Conservation (phyloP, 2,113 vertebrate species). For the Phrynosoma platyrhinos region DNA sequence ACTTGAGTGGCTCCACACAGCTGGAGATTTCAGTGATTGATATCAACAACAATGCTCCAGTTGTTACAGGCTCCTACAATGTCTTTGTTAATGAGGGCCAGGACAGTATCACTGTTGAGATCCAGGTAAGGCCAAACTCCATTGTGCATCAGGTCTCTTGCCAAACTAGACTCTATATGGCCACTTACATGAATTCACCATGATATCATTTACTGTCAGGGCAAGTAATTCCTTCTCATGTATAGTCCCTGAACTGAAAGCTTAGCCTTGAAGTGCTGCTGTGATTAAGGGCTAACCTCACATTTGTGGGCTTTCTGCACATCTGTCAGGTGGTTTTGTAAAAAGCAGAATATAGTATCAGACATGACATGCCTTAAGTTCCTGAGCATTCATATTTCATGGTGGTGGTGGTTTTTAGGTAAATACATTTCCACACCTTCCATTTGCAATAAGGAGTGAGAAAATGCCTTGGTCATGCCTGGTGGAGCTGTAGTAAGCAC, state of each 20-base stretch:
- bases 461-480: not conserved
- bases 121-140: constrained; percentile 74
- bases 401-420: not conserved
- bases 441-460: not conserved
- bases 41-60: constrained; percentile 82
- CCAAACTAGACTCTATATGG: not conserved
- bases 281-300: not conserved
- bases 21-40: constrained; percentile 86
- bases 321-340: not conserved
- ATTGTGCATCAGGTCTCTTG: not conserved
- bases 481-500: not conserved
- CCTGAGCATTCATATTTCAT: not conserved
- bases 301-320: not conserved
- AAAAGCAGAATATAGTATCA: not conserved
- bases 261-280: not conserved
- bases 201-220: not conserved
- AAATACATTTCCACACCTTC: not conserved
- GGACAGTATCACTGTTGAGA: constrained; percentile 49
- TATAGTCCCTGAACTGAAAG: too few relatives aligned
- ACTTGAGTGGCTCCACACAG: constrained; percentile 71
- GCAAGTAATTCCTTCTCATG: too few relatives aligned
- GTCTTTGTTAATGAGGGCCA: constrained; percentile 81
- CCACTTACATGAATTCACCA: not conserved
- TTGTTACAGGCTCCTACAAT: constrained; percentile 79
- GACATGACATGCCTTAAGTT: not conserved